Percentiles rank a stretch among this genome's conserved stretches.
Evolutionary conservation across 1,140 invertebrate genomes (phyloP).

Genomic region (Drosophila santomea): DNA sequence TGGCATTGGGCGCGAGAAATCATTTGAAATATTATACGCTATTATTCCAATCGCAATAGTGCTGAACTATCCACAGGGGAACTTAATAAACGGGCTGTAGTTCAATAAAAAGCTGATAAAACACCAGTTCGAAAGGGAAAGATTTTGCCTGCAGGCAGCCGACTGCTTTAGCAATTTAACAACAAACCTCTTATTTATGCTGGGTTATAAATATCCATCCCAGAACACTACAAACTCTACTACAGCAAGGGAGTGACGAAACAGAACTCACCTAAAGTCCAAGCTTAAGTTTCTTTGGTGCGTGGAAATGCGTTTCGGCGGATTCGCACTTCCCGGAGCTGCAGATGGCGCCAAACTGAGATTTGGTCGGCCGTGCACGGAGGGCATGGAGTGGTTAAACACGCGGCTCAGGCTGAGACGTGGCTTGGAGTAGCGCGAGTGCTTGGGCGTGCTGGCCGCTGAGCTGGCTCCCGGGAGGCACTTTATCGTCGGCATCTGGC

Average conservation of each 20-base stretch:
- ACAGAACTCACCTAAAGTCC: conserved; percentile 88
- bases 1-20: background rate
- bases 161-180: too few relatives aligned
- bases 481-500: conserved; percentile 38
- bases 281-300: conserved; percentile 92
- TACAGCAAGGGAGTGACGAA: too few relatives aligned
- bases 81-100: background rate
- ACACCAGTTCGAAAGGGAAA: too few relatives aligned
- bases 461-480: conserved; percentile 57
- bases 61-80: too few relatives aligned
- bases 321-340: conserved; percentile 65
- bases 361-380: conserved; percentile 87
- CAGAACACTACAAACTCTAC: too few relatives aligned
- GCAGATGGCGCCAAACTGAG: conserved; percentile 47
- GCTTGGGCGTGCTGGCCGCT: conserved; percentile 80
- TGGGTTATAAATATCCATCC: too few relatives aligned
- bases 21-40: too few relatives aligned
- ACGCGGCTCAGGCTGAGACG: conserved; percentile 78
- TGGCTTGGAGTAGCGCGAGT: conserved; percentile 76
- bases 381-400: conserved; percentile 85
- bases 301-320: conserved; percentile 88
- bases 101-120: background rate
- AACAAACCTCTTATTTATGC: too few relatives aligned
- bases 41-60: too few relatives aligned
- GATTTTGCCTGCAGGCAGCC: too few relatives aligned